Evolutionary conservation across 2,888 invertebrate genomes (phyloP), one percentile per base, ranked within the genome.

Genomic region (Tridacna gigas): DNA sequence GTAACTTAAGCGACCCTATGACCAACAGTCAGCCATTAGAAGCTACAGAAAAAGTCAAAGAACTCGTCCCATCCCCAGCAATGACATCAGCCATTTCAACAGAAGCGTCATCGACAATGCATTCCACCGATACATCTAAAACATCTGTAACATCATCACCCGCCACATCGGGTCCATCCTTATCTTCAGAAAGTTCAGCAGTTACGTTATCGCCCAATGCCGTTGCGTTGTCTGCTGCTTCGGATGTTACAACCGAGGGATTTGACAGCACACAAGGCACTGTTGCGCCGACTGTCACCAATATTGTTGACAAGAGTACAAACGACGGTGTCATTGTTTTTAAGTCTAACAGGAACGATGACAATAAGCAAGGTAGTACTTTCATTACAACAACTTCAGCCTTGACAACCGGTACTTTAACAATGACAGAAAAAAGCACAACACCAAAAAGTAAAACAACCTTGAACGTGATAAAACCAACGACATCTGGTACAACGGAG

Each of bases 231-330:
- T 51, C 13, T n/a, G 4, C 60, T 60, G 18, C 60, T 60, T 37
- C 37, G 2, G 37, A 22, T 69, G 22, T 20, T 13, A n/a, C 45
- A 20, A 47, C 18, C 45, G 69, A 4, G n/a, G 69, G 37, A 13
- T 45, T 15, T 11, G 47, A 47, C 47, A 69, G 69, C 20, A 69
- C 69, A 69, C 69, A 69, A 45, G 69, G 47, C n/a, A 69, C 69
- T 22, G 22, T 69, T 47, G 69, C 47, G 1, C 69, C 69, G 20
- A 45, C 69, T 12, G 47, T 45, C 18, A 47, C 69, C 5, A 69
- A 69, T 45, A 47, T 69, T 9, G 69, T 37, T n/a, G 9, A 69
- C 20, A 45, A 15, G 15, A 47, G n/a, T 25, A 28, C 45, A 47
- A 25, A 28, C 11, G 45, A 45, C 47, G 47, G 69, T 11, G 45